Evolutionary conservation across 2,113 vertebrate genomes (phyloP).

Genomic region (Leptosomus discolor): DNA sequence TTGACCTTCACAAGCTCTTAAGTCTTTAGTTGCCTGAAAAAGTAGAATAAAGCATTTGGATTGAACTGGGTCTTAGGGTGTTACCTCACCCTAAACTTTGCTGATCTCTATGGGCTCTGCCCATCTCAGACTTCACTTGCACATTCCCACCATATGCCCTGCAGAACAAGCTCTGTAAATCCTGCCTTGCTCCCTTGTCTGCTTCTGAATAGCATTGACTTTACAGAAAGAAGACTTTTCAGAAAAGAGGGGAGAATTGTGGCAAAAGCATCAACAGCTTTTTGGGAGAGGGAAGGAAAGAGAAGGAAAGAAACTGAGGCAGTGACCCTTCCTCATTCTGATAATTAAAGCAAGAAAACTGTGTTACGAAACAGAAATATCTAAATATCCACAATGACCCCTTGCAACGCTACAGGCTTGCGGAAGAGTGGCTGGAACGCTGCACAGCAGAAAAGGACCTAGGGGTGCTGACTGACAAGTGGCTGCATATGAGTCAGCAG

Average conservation of each 20-base stretch:
- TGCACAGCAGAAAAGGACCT: no score
- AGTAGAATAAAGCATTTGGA: background rate
- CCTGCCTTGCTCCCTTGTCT: background rate
- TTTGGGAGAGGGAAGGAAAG: background rate
- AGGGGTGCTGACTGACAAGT: no score
- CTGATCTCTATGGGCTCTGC: background rate
- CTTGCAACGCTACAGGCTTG: no score
- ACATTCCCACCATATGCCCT: background rate
- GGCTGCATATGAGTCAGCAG: no score
- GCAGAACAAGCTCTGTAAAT: background rate
- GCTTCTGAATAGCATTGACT: background rate
- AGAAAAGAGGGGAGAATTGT: background rate
- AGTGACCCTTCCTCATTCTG: background rate
- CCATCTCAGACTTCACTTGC: background rate
- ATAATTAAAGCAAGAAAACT: background rate
- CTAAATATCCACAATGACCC: no score
- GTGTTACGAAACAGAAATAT: background rate
- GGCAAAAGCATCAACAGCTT: background rate
- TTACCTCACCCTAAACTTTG: background rate
- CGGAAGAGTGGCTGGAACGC: no score
- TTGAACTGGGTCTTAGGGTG: background rate
- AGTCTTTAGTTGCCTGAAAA: background rate
- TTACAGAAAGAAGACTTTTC: background rate
- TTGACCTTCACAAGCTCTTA: background rate
- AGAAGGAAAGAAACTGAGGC: background rate